A percentile compares a stretch with the other conserved stretches of the same genome.
Conservation (phyloP, 2,888 invertebrate species). For the Spisula subtruncata region DNA sequence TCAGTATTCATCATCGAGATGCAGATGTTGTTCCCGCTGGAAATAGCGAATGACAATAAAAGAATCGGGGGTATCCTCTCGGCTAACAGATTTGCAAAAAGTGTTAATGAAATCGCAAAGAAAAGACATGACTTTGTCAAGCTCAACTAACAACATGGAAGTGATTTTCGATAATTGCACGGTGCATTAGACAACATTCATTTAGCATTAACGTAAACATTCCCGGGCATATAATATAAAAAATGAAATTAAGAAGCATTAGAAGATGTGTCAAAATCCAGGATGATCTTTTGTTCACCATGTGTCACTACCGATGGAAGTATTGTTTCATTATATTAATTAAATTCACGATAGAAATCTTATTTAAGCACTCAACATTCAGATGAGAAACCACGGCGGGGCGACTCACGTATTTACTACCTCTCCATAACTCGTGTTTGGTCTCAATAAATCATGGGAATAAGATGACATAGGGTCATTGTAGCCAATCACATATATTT, state of each 20-base stretch:
- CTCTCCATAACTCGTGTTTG: slow-evolving; percentile 9
- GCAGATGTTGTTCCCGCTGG: background rate
- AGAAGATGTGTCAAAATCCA: background rate
- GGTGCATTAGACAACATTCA: no score
- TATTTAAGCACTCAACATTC: background rate
- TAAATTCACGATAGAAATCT: background rate
- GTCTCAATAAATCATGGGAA: background rate
- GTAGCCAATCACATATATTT: background rate
- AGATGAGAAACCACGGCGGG: background rate
- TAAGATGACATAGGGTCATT: slow-evolving; percentile 15
- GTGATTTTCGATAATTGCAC: no score
- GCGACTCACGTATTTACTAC: slow-evolving; percentile 15
- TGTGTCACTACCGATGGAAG: slow-evolving; percentile 16
- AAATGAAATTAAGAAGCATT: background rate
- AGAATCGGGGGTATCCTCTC: background rate
- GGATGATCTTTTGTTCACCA: background rate
- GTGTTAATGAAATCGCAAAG: background rate
- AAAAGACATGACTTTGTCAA: background rate
- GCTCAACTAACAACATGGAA: no score
- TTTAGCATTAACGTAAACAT: background rate
- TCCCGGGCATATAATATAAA: background rate
- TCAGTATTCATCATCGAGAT: background rate
- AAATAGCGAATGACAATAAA: background rate
- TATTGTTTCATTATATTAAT: background rate
- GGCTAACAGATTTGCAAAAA: background rate